phyloP scores from a whole-genome alignment of 2,888 invertebrate genomes.

The Aporophyla lueneburgensis region DNA sequence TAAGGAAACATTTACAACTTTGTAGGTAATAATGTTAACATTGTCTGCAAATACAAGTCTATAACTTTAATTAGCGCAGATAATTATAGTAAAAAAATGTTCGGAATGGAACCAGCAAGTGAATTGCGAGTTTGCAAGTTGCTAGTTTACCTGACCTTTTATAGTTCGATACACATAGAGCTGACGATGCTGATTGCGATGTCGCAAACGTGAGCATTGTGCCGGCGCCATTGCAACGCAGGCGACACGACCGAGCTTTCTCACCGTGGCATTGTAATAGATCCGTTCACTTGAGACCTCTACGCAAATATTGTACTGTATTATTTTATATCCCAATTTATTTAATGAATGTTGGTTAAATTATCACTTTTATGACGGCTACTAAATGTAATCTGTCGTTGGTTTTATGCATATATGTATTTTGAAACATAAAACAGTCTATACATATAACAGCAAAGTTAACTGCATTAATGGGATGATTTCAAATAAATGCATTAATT shows the following conservation, averaged over 20 bases:
- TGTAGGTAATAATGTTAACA: conserved; percentile 30
- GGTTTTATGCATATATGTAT: background rate
- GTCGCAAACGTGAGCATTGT: conserved; percentile 83
- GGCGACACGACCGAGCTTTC: conserved; percentile 80
- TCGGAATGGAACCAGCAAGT: conserved; percentile 68
- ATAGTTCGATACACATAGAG: conserved; percentile 74
- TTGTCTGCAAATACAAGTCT: conserved; percentile 31
- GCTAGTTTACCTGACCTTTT: conserved; percentile 78
- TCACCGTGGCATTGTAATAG: conserved; percentile 84
- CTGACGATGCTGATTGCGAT: conserved; percentile 76
- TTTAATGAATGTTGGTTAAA: conserved; percentile 43
- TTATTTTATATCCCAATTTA: conserved; percentile 59
- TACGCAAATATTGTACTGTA: conserved; percentile 72
- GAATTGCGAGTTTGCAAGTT: conserved; percentile 63
- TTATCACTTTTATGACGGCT: conserved; percentile 38
- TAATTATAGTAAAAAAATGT: conserved; percentile 66
- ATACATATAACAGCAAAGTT: background rate
- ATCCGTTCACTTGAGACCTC: conserved; percentile 84
- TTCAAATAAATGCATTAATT: background rate
- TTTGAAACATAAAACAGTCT: background rate
- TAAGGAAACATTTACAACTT: conserved; percentile 35
- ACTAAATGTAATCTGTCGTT: conserved; percentile 13
- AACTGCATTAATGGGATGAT: background rate
- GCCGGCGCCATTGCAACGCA: conserved; percentile 69
- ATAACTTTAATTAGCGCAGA: conserved; percentile 60